phyloP scores from a whole-genome alignment of 2,888 invertebrate genomes.

The Temnothorax unifasciatus region DNA sequence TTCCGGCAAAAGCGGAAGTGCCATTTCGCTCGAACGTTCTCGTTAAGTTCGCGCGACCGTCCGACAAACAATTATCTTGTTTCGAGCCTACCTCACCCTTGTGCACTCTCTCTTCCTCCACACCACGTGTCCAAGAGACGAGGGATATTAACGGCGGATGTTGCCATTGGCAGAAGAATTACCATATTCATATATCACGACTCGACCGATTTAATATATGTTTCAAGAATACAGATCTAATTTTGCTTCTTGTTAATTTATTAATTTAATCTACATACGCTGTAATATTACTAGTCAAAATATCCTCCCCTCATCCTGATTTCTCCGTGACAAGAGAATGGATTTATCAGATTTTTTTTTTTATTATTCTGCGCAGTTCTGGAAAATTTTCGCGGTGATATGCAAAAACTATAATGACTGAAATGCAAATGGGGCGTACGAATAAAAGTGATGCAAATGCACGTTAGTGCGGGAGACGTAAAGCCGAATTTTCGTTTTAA shows the following conservation, averaged over 20 bases:
- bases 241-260: background rate
- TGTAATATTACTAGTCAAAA: conserved; percentile 15
- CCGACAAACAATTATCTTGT: conserved; percentile 18
- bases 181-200: conserved; percentile 37
- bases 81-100: background rate
- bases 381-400: conserved; percentile 24
- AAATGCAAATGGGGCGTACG: conserved; percentile 20
- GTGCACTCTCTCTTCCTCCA: background rate
- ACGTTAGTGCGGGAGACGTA: background rate
- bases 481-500: conserved; percentile 32
- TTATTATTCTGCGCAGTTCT: background rate
- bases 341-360: conserved; percentile 1
- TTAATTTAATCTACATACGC: conserved; percentile 4
- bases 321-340: background rate
- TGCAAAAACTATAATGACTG: conserved; percentile 40
- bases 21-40: conserved; percentile 14
- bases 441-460: conserved; percentile 46
- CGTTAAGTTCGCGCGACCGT: conserved; percentile 8
- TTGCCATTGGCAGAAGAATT: conserved; percentile 64
- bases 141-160: conserved; percentile 70
- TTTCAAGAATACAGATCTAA: background rate
- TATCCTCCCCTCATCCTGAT: background rate
- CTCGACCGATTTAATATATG: background rate
- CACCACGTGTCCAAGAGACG: conserved; percentile 46
- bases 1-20: conserved; percentile 40